Evolutionary conservation across 2,888 invertebrate species (phyloP), one percentile per base, ranked within the genome.

Genomic region (Lasioglossum figueresi): DNA sequence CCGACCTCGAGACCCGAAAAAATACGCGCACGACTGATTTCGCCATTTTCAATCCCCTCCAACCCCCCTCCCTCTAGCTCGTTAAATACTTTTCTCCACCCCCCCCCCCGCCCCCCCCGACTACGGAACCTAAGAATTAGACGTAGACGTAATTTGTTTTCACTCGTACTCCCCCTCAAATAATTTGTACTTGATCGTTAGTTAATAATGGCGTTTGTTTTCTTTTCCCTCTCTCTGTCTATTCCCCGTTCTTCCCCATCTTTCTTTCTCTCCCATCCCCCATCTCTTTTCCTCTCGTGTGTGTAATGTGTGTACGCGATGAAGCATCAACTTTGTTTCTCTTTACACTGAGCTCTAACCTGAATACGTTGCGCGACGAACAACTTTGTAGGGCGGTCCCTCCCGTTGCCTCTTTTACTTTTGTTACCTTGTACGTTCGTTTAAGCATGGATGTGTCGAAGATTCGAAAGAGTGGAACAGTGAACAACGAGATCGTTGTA

Each of bases 151-250:
- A 91, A 91, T 88, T 90, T 91, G 83, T 89, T 88, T 56, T 89
- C 83, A 80, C 34, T 81, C 75, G 83, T 89, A 83, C 88, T 87
- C 89, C 34, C 89, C 88, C 86, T 90, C 92, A 91, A 93, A 93
- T 94, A 94, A 95, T 95, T 95, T 95, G 95, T 95, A 95, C 95
- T 95, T 94, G 94, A 92, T 93, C 93, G 91, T 93, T 93, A 93
- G 91, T 93, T 92, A 43, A 92, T 94, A 94, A 94, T 94, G 95
- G 94, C 94, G 93, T 94, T 93, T 93, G 90, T 90, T 91, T 89
- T 90, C 87, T 86, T 89, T 88, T 89, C 86, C 89, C 89, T 84
- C 37, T 8, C 85, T 89, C 85, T 76, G 85, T 89, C 87, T 31
- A 90, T 89, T 90, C 86, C 85, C 88, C 63, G 83, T 76, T 86